Evolutionary conservation across 2,797 vertebrate genomes (phyloP).

Genomic region (Leuciscus waleckii): DNA sequence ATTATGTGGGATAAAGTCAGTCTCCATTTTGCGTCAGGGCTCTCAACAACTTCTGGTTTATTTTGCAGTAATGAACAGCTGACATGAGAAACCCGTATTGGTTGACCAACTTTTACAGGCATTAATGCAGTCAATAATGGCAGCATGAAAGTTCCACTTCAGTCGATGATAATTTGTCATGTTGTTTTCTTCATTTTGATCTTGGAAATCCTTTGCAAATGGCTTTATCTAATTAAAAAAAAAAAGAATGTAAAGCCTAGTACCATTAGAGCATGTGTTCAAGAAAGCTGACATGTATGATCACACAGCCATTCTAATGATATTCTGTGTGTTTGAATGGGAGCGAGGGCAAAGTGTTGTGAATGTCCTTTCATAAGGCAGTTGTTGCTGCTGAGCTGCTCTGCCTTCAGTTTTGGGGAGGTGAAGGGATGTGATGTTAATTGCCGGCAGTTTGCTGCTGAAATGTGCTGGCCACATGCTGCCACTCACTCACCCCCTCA

Average conservation of each 20-base stretch:
- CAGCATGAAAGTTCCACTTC: not conserved
- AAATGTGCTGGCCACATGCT: conserved; percentile 70
- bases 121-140: not conserved
- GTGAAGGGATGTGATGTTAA: conserved; percentile 63
- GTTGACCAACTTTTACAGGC: not conserved
- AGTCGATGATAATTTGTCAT: not conserved
- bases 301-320: not conserved
- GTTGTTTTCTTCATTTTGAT: not conserved
- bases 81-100: not conserved
- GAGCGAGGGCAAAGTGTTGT: not conserved
- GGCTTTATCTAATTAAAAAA: not conserved
- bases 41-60: not conserved
- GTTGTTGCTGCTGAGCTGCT: conserved; percentile 46
- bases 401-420: conserved; percentile 43
- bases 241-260: not conserved
- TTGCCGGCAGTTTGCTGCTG: conserved; percentile 59
- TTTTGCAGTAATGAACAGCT: not conserved
- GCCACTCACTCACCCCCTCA: conserved; percentile 60
- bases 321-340: not conserved
- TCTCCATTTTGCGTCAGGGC: not conserved
- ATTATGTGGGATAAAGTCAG: not conserved
- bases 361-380: conserved; percentile 14
- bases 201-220: not conserved
- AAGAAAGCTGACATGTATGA: not conserved
- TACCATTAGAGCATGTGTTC: not conserved